Conservation (phyloP, 2,113 vertebrate species). For the Dromaius novaehollandiae region DNA sequence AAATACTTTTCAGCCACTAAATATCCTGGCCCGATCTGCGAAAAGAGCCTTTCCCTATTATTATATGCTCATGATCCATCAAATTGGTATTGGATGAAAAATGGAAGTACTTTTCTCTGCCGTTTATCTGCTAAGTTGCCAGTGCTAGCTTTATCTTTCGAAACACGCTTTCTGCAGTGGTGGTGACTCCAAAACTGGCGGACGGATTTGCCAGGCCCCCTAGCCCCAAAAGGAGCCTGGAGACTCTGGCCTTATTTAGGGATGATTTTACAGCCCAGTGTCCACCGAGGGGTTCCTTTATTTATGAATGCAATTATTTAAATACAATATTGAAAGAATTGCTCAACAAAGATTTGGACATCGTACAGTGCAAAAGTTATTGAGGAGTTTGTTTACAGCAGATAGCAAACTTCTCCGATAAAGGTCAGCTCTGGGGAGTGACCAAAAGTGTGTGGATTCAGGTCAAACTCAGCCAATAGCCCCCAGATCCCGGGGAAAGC, state of each 20-base stretch:
- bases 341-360: background rate
- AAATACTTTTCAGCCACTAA: slow-evolving; percentile 3
- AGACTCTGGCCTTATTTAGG: background rate
- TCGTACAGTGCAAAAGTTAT: background rate
- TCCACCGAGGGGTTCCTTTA: background rate
- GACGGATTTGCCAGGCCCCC: background rate
- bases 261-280: background rate
- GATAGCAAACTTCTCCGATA: background rate
- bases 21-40: background rate
- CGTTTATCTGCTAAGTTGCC: background rate
- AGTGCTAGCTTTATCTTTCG: background rate
- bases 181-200: background rate
- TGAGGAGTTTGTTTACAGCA: background rate
- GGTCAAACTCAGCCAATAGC: background rate
- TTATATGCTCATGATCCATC: background rate
- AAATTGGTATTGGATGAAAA: background rate
- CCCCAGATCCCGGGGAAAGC: background rate
- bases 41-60: background rate
- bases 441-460: background rate
- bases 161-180: background rate
- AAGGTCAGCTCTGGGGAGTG: background rate
- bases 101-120: background rate
- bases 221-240: background rate
- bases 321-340: background rate
- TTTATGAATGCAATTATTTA: background rate